These are phyloP conservation scores for Noctua fimbriata DNA, from an alignment of 2,888 invertebrate genomes.

Conservation along the genomic window DNA sequence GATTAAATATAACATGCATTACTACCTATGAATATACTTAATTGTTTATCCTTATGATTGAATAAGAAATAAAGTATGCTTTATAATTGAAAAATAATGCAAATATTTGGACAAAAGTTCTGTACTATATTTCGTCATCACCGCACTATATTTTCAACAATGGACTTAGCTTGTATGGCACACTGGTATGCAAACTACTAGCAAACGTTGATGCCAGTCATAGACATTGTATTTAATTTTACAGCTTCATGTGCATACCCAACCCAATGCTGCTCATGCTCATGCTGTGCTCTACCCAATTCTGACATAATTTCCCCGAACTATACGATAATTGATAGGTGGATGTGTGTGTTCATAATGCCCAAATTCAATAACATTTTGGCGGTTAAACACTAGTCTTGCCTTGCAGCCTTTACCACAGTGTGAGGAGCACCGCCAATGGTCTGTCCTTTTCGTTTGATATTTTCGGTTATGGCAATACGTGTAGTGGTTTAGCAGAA, in stretches of 20 bases:
- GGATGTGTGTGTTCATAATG: slow-evolving; percentile 35
- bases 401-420: slow-evolving; percentile 41
- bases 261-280: too few species aligned
- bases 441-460: slow-evolving; percentile 33
- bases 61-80: too few species aligned
- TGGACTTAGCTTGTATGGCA: too few species aligned
- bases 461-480: not conserved
- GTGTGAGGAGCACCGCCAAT: slow-evolving; percentile 52
- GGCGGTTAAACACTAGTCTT: slow-evolving; percentile 21
- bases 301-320: not conserved
- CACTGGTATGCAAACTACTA: too few species aligned
- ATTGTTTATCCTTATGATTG: too few species aligned
- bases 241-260: too few species aligned
- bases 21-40: too few species aligned
- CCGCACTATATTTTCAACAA: too few species aligned
- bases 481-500: slow-evolving; percentile 37
- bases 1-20: not conserved
- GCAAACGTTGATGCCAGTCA: not conserved
- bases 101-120: too few species aligned
- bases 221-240: not conserved
- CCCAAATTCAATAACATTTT: slow-evolving; percentile 13
- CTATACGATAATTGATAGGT: not conserved
- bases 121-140: too few species aligned
- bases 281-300: not conserved
- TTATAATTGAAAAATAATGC: too few species aligned